Evolutionary conservation across 2,797 vertebrate genomes (phyloP).

Genomic region (Falco peregrinus): DNA sequence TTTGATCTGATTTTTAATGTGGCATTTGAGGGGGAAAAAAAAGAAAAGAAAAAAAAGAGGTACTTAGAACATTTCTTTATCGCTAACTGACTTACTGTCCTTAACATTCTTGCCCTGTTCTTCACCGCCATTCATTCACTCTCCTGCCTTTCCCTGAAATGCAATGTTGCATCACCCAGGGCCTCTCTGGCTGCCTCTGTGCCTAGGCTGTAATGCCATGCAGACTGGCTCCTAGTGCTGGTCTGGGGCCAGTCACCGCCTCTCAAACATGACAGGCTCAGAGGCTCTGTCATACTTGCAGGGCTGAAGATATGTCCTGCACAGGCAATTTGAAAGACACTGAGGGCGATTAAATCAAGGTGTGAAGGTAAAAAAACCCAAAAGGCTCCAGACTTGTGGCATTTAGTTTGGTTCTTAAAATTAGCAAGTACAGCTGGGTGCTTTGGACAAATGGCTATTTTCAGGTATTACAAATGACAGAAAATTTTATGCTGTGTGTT

Average conservation of each 20-base stretch:
- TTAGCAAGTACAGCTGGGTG: neutral
- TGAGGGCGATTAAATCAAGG: neutral
- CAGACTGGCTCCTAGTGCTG: neutral
- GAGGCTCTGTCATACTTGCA: neutral
- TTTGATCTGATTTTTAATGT: neutral
- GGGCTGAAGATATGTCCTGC: neutral
- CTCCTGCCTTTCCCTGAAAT: neutral
- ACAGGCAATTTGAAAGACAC: neutral
- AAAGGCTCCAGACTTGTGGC: neutral
- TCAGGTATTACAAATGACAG: neutral
- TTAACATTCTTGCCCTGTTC: neutral
- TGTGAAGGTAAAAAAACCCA: neutral
- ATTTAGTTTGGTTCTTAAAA: neutral
- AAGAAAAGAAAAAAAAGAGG: neutral
- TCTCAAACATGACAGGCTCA: fast-evolving
- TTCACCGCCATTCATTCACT: neutral
- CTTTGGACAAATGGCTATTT: neutral
- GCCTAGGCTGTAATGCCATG: neutral
- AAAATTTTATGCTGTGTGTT: neutral
- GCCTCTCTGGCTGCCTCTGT: neutral
- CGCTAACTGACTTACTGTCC: neutral
- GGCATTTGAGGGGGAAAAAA: neutral
- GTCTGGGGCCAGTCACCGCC: neutral
- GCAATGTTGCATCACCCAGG: neutral
- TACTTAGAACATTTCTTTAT: neutral